A percentile compares a stretch with the other conserved stretches of the same genome.
Evolutionary conservation across 2,888 invertebrate genomes (phyloP).

Genomic region (Anoplius nigerrimus): DNA sequence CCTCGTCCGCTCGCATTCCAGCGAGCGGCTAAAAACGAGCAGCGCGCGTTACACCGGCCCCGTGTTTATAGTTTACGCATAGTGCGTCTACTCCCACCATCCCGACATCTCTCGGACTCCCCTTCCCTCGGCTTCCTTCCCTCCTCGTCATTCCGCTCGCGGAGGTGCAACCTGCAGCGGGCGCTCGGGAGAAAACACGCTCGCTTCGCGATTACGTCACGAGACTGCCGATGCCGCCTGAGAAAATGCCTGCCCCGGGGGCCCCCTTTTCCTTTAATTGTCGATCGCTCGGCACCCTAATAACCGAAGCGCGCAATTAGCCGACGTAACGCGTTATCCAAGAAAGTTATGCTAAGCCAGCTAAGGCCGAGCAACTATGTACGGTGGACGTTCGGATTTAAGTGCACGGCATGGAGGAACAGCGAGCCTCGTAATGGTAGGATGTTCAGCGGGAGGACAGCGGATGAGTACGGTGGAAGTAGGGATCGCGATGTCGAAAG

Average conservation of each 20-base stretch:
- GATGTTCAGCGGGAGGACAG: no score
- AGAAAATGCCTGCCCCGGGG: constrained; percentile 12
- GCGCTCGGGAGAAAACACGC: constrained; percentile 18
- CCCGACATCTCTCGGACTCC: constrained; percentile 21
- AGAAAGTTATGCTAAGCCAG: no score
- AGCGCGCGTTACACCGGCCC: constrained; percentile 14
- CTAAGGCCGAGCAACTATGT: no score
- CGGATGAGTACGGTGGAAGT: no score
- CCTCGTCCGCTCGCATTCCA: constrained; percentile 20
- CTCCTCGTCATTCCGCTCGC: background rate
- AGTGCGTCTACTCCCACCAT: constrained; percentile 18
- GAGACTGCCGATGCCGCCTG: constrained; percentile 26
- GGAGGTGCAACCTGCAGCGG: constrained; percentile 6
- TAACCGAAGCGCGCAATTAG: no score
- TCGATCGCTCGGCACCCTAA: no score
- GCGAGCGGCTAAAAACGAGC: constrained; percentile 59
- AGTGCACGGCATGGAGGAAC: no score
- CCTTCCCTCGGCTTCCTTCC: background rate
- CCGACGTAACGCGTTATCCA: no score
- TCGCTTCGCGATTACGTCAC: constrained; percentile 29
- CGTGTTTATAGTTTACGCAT: constrained; percentile 53
- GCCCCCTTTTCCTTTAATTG: constrained; percentile 3
- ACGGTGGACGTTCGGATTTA: no score
- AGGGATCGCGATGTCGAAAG: no score
- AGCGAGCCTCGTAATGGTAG: no score